A percentile compares a stretch with the other conserved stretches of the same genome.
Evolutionary conservation across 2,113 vertebrate genomes (phyloP).

Genomic region (Elephas maximus): DNA sequence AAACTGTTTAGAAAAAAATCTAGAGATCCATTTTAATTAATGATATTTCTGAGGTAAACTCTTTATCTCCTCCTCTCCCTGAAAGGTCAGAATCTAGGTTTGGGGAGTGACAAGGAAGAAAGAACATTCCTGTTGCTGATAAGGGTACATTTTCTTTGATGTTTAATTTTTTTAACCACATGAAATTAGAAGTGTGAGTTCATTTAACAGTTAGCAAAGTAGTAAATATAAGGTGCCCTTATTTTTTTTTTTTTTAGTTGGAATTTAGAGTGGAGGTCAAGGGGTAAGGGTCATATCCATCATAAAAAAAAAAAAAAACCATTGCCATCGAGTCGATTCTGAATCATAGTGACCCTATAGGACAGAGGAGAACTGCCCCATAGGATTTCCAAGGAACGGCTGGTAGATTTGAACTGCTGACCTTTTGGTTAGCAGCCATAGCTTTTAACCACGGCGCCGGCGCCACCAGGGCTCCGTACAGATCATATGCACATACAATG

Average conservation of each 20-base stretch:
- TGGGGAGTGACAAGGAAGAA: not conserved
- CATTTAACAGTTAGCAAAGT: not conserved
- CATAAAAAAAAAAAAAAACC: too few species aligned
- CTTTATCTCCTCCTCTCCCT: rapidly evolving
- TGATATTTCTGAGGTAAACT: not conserved
- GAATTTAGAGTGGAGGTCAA: not conserved
- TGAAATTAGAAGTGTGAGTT: not conserved
- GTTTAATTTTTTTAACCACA: not conserved
- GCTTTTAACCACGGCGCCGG: too few species aligned
- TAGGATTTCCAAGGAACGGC: too few species aligned
- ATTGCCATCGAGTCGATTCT: too few species aligned
- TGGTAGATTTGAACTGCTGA: too few species aligned
- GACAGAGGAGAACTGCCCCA: too few species aligned
- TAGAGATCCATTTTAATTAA: not conserved
- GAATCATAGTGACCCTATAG: too few species aligned
- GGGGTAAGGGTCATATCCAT: not conserved
- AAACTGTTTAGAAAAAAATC: not conserved
- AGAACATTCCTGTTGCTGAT: not conserved
- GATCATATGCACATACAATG: too few species aligned
- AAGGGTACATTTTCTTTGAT: not conserved
- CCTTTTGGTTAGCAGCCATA: too few species aligned
- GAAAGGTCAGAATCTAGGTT: not conserved
- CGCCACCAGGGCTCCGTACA: too few species aligned
- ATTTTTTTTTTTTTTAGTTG: not conserved
- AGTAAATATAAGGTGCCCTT: not conserved